Evolutionary conservation across 2,888 invertebrate species (phyloP), one percentile per base, ranked within the genome.

Genomic region (Tenthredo amoena): DNA sequence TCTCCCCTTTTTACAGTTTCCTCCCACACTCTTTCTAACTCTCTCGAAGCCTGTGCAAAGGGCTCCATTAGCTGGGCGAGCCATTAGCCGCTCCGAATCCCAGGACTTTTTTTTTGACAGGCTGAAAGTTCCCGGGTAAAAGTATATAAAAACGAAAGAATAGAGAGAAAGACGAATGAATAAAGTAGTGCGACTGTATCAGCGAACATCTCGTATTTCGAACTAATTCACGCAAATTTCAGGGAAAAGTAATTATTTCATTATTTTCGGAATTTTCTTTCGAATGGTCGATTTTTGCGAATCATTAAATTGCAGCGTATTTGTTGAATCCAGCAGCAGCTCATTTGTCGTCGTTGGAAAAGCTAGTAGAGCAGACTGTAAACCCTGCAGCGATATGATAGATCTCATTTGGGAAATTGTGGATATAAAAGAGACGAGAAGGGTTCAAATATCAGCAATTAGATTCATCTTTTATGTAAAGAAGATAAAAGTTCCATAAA

Each of bases 61-160:
- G 65, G 81, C 81, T 85, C 84, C 79, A 85, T 85, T 86, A 81
- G 81, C 62, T 40, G 81, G 58, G 62, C 62, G 37, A 81, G 81
- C 81, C 81, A 81, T 81, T 81, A 81, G 62, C 81, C 58, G 37
- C 81, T 58, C 62, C 40, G 81, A 81, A 81, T 81, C 81, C 81
- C 62, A 15, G 40, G 81, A 62, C 37, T 81, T 58, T 55, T 77
- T 76, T 50, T 50, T 74, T 43, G n/a, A 43, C 43, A 50, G 81
- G 37, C 58, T 81, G 62, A 58, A 81, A 81, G 37, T 81, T 81
- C 62, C 26, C 81, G 21, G n/a, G 81, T 31, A 81, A 34, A 58
- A 81, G 31, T 81, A 18, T 81, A 81, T 21, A 81, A 81, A 81
- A 62, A 81, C 81, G 21, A 26, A 37, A 81, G 58, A 81, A 81